These are phyloP conservation scores for Polylopha cassiicola DNA, from an alignment of 2,888 invertebrate genomes.

Conservation along the genomic window DNA sequence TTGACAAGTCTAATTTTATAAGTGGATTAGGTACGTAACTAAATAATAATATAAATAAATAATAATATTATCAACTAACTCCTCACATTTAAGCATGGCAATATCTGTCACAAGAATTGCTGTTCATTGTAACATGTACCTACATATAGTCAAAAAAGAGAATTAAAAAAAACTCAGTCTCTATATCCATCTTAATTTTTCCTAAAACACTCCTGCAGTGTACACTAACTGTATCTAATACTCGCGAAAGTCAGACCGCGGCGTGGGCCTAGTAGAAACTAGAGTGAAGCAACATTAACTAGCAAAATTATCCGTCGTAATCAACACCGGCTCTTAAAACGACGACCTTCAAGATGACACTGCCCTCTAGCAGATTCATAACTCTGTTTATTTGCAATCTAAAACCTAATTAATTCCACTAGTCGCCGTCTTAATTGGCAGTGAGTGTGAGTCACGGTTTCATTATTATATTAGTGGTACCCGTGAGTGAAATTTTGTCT, in stretches of 20 bases:
- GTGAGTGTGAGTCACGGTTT: slow-evolving; percentile 9
- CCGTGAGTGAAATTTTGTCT: no score
- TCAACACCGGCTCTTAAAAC: slow-evolving; percentile 24
- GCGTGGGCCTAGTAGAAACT: slow-evolving; percentile 25
- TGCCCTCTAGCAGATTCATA: slow-evolving; percentile 6
- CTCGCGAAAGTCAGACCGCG: slow-evolving; percentile 1
- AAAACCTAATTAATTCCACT: slow-evolving; percentile 17
- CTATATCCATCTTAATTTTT: no score
- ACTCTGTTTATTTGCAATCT: slow-evolving; percentile 15
- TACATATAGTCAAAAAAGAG: no score
- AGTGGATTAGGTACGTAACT: no score
- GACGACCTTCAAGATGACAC: slow-evolving; percentile 9
- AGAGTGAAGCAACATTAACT: slow-evolving; percentile 33
- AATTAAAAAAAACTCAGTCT: no score
- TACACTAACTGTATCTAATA: slow-evolving; percentile 2
- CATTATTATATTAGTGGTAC: slow-evolving; percentile 11
- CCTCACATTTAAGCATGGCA: no score
- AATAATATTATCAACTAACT: no score
- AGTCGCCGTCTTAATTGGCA: slow-evolving; percentile 13
- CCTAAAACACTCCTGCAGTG: no score
- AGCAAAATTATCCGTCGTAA: slow-evolving; percentile 29
- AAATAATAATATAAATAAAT: no score
- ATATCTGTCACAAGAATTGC: no score
- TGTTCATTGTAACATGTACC: no score
- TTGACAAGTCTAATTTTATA: no score